Percentiles rank a stretch among this genome's conserved stretches.
These are phyloP conservation scores for Plebejus melissa DNA, from an alignment of 2,888 invertebrate genomes.

Conservation along the genomic window DNA sequence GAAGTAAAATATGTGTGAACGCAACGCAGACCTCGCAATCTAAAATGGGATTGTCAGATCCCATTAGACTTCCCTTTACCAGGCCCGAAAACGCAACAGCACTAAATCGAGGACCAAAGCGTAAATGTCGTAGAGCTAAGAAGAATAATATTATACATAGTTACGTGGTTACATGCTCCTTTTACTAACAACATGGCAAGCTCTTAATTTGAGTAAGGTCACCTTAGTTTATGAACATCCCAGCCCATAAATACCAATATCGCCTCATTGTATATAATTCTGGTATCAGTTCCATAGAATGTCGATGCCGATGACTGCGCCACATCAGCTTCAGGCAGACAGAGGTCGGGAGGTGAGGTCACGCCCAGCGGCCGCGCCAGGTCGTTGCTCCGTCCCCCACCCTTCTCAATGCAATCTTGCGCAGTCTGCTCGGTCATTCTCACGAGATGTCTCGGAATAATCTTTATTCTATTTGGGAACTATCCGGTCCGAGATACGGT, in stretches of 20 bases:
- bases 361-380: slow-evolving; percentile 18
- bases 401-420: slow-evolving; percentile 16
- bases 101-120: too few relatives aligned
- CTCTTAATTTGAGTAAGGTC: not conserved
- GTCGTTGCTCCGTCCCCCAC: slow-evolving; percentile 7
- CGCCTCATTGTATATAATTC: not conserved
- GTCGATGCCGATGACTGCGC: not conserved
- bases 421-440: slow-evolving; percentile 8
- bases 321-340: not conserved
- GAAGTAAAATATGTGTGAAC: not conserved
- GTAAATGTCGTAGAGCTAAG: too few relatives aligned
- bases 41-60: too few relatives aligned
- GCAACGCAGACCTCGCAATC: too few relatives aligned
- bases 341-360: slow-evolving; percentile 25
- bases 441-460: not conserved
- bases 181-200: too few relatives aligned
- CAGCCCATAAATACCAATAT: not conserved
- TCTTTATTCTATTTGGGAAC: not conserved
- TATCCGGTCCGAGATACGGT: not conserved
- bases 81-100: too few relatives aligned
- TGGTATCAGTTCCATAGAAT: not conserved
- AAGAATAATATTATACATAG: too few relatives aligned
- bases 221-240: too few relatives aligned
- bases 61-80: too few relatives aligned
- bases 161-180: too few relatives aligned